A percentile compares a stretch with the other conserved stretches of the same genome.
These are phyloP conservation scores for Coccyzus lansbergi DNA, from an alignment of 2,797 vertebrate genomes.

Conservation along the genomic window DNA sequence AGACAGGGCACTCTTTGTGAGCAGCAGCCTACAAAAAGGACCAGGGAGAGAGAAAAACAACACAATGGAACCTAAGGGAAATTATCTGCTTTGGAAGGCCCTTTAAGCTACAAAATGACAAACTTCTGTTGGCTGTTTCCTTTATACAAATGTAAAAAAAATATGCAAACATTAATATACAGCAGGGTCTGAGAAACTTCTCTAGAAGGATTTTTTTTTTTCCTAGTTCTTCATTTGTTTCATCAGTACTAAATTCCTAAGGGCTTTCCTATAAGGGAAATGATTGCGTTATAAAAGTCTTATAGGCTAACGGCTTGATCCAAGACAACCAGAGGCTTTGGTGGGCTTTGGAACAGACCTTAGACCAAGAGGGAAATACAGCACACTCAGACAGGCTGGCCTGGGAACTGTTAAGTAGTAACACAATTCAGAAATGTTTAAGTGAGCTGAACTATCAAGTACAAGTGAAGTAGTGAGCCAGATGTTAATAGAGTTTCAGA, in stretches of 20 bases:
- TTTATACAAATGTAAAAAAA: neutral
- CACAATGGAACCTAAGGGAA: neutral
- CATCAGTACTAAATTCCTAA: constrained; percentile 19
- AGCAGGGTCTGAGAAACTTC: neutral
- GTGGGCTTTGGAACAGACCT: constrained; percentile 32
- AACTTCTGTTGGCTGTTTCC: neutral
- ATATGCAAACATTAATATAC: neutral
- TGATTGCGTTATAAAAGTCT: constrained; percentile 37
- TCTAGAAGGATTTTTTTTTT: neutral
- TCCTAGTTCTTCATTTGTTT: neutral
- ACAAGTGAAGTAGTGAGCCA: neutral
- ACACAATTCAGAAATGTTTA: neutral
- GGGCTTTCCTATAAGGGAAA: constrained; percentile 22
- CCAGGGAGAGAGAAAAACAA: neutral
- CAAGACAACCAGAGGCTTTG: constrained; percentile 43
- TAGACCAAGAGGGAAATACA: constrained; percentile 9
- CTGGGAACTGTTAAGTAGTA: neutral
- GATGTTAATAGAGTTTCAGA: neutral
- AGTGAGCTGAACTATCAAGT: neutral
- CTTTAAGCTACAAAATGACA: neutral
- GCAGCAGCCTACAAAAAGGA: neutral
- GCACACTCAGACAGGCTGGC: neutral
- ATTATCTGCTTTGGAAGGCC: neutral
- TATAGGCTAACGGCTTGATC: neutral
- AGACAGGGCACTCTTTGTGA: neutral